These are phyloP conservation scores for Chironomus striatipennis DNA, from an alignment of 1,140 invertebrate genomes.

Conservation along the genomic window DNA sequence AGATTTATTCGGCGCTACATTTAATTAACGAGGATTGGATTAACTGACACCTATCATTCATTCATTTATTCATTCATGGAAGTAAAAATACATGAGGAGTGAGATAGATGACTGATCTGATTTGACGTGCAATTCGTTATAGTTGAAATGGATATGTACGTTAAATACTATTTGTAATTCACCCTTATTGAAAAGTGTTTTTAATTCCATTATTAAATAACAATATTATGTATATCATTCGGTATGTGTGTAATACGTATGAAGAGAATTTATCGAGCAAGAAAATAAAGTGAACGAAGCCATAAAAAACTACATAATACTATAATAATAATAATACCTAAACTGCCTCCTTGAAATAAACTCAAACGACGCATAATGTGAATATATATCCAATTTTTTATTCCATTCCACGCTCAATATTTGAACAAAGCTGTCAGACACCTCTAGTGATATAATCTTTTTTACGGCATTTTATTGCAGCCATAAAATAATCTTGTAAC, in stretches of 20 bases:
- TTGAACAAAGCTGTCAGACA: constrained; percentile 10
- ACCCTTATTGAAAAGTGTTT: neutral
- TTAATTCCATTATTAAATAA: neutral
- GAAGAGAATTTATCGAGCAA: neutral
- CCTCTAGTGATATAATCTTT: neutral
- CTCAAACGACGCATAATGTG: no score
- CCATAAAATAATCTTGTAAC: constrained; percentile 3
- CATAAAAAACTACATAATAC: neutral
- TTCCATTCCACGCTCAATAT: neutral
- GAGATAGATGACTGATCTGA: neutral
- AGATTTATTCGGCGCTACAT: constrained; percentile 12
- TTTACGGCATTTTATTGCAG: neutral
- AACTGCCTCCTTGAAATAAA: no score
- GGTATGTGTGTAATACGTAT: constrained; percentile 1
- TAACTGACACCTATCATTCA: constrained; percentile 12
- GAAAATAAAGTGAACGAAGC: neutral
- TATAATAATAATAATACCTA: no score
- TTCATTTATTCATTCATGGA: neutral
- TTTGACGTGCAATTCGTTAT: constrained; percentile 6
- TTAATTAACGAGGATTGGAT: constrained; percentile 13
- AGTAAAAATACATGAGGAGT: neutral
- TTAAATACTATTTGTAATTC: neutral
- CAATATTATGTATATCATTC: neutral
- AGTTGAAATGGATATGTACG: neutral
- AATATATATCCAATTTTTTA: no score